Conservation (phyloP, 2,888 invertebrate genomes). For the Drosophila anomelani region DNA sequence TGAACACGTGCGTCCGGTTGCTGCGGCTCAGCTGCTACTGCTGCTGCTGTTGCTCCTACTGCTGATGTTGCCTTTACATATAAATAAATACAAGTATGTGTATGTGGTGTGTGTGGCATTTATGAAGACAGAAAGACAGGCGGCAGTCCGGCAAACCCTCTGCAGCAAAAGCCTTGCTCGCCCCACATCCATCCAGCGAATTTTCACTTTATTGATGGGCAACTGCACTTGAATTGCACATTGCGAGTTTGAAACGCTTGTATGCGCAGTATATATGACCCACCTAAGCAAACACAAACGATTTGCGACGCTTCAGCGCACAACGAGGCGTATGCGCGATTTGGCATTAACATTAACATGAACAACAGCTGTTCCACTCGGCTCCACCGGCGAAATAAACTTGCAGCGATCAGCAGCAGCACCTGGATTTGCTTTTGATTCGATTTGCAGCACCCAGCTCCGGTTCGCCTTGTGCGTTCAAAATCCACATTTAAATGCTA, state of each 20-base stretch:
- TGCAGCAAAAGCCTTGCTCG: conserved; percentile 48
- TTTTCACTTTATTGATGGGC: conserved; percentile 78
- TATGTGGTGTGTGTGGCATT: conserved; percentile 12
- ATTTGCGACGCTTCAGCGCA: conserved; percentile 73
- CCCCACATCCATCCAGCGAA: conserved; percentile 59
- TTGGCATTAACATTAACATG: conserved; percentile 55
- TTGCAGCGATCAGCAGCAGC: conserved; percentile 9
- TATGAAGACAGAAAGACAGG: conserved; percentile 2
- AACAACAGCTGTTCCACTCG: conserved; percentile 60
- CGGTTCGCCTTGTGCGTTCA: conserved; percentile 40
- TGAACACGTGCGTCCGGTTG: conserved; percentile 83
- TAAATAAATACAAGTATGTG: conserved; percentile 29
- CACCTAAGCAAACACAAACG: conserved; percentile 45
- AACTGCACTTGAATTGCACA: conserved; percentile 68
- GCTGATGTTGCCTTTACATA: conserved; percentile 14
- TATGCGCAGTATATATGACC: conserved; percentile 1
- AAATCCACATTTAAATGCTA: conserved; percentile 36
- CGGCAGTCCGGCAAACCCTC: conserved; percentile 11
- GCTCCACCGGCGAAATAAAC: conserved; percentile 12
- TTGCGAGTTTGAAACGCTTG: conserved; percentile 19
- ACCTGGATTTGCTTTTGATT: conserved; percentile 30
- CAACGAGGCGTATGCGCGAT: conserved; percentile 77
- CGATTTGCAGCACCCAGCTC: conserved; percentile 20
- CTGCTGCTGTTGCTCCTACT: conserved; percentile 40
- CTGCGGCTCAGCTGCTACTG: conserved; percentile 51